Evolutionary conservation across 53 echinoderm and acorn worm species (phyloP).

Genomic region (Antedon mediterranea): DNA sequence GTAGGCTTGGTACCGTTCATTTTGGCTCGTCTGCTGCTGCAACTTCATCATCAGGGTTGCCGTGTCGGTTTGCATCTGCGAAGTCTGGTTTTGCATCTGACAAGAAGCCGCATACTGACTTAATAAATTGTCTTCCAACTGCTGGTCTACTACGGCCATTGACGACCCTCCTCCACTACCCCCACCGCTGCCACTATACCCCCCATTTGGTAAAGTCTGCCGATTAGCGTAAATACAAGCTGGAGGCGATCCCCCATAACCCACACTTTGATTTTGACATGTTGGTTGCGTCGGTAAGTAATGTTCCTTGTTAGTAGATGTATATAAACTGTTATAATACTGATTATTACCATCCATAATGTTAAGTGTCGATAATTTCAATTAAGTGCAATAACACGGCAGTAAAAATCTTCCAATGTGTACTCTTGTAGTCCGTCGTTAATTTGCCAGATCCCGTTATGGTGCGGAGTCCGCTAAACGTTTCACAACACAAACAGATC

Average conservation of each 20-base stretch:
- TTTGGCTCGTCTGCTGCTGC: not conserved
- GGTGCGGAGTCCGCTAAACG: not conserved
- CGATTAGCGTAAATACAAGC: slow-evolving; percentile 63
- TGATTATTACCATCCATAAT: not conserved
- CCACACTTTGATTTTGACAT: not conserved
- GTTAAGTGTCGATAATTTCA: not conserved
- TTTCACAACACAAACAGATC: not conserved
- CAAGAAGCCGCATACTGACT: not conserved
- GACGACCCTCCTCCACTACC: slow-evolving; percentile 12
- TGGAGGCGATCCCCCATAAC: slow-evolving; percentile 20
- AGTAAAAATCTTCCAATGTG: not conserved
- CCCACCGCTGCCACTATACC: slow-evolving; percentile 22
- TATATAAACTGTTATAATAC: not conserved
- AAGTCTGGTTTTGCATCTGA: slow-evolving; percentile 20
- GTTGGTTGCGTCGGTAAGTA: not conserved
- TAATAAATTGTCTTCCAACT: slow-evolving; percentile 33
- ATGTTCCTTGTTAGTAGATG: not conserved
- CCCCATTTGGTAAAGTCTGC: slow-evolving; percentile 33
- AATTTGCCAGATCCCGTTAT: not conserved
- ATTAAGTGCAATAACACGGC: not conserved
- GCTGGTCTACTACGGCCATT: slow-evolving; percentile 42
- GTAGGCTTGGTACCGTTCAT: slow-evolving; percentile 49
- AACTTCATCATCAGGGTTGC: slow-evolving; percentile 30
- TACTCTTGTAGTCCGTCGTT: not conserved
- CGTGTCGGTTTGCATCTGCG: slow-evolving; percentile 16